These are phyloP conservation scores for Myioborus miniatus DNA, from an alignment of 2,797 vertebrate species.

Conservation along the genomic window DNA sequence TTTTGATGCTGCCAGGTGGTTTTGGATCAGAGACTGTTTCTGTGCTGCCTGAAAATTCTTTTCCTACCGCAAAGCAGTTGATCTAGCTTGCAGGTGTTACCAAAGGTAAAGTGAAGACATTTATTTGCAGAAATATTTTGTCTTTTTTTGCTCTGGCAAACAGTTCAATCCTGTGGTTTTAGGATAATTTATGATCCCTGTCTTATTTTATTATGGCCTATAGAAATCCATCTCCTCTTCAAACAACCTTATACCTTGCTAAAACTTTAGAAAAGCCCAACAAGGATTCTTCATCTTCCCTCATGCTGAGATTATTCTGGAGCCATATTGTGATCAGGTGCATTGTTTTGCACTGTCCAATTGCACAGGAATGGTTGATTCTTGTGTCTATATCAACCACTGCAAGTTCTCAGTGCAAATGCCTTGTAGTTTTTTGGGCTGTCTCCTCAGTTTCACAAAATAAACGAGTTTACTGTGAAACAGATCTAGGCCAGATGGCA, in stretches of 20 bases:
- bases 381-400: neutral
- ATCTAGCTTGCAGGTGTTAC: neutral
- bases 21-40: neutral
- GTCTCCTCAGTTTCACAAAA: constrained; percentile 10
- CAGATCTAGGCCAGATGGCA: constrained; percentile 22
- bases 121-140: neutral
- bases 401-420: neutral
- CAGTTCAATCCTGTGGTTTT: neutral
- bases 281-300: neutral
- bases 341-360: neutral
- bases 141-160: neutral
- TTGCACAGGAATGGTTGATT: neutral
- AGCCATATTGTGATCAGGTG: neutral
- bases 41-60: neutral
- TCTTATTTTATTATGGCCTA: neutral
- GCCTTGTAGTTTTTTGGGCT: neutral
- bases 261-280: neutral
- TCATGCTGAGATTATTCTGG: neutral
- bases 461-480: neutral
- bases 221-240: neutral
- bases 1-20: neutral
- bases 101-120: neutral
- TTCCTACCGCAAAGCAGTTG: neutral
- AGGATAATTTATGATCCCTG: neutral
- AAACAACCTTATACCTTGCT: neutral